Evolutionary conservation across 2,797 vertebrate species (phyloP).

Genomic region (Heliangelus exortis): DNA sequence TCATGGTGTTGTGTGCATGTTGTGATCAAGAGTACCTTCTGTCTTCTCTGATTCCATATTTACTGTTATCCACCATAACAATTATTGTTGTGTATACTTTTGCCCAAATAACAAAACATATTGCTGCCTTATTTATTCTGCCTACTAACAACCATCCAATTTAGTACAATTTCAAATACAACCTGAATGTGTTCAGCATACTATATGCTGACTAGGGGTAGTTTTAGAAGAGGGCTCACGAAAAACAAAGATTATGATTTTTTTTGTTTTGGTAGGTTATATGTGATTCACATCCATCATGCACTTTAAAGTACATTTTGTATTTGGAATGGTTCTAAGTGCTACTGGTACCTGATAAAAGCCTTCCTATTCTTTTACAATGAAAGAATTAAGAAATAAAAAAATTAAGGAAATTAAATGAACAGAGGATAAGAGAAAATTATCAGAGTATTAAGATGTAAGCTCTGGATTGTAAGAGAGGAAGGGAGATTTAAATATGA

Average conservation of each 20-base stretch:
- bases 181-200: not conserved
- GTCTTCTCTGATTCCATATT: not conserved
- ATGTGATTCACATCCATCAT: not conserved
- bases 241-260: not conserved
- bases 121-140: not conserved
- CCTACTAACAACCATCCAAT: not conserved
- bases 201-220: not conserved
- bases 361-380: not conserved
- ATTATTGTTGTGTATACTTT: not conserved
- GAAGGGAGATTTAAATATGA: not conserved
- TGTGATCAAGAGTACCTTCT: not conserved
- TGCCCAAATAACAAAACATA: not conserved
- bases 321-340: not conserved
- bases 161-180: not conserved
- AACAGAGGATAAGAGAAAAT: not conserved
- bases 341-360: not conserved
- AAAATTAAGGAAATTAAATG: not conserved
- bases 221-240: not conserved
- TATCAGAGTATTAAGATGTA: not conserved
- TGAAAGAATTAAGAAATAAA: not conserved
- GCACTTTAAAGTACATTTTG: not conserved
- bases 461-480: not conserved
- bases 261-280: not conserved
- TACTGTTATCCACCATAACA: not conserved
- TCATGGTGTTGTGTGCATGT: too few species aligned